Percentiles rank a stretch among this genome's conserved stretches.
Conservation (phyloP, 2,113 vertebrate genomes). For the Ardeotis arabs region DNA sequence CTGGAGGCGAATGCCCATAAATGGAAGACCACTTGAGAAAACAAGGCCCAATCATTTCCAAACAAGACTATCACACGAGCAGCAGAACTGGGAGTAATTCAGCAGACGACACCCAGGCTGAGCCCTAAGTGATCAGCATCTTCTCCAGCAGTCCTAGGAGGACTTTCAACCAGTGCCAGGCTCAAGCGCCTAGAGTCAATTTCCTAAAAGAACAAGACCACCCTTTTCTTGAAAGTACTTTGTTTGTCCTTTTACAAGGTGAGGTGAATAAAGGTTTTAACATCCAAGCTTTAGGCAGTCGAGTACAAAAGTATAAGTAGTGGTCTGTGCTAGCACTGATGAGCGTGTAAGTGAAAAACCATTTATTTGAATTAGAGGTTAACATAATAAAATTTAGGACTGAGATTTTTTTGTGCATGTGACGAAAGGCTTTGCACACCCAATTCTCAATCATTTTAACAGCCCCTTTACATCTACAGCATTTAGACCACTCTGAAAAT, state of each 20-base stretch:
- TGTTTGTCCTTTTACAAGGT: neutral
- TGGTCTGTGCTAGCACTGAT: neutral
- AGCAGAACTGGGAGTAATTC: constrained; percentile 50
- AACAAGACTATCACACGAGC: neutral
- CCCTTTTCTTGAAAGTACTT: neutral
- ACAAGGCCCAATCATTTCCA: neutral
- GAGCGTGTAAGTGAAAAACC: neutral
- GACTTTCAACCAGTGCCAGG: neutral
- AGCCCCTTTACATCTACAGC: neutral
- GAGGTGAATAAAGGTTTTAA: neutral
- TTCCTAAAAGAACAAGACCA: neutral
- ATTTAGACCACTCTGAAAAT: neutral
- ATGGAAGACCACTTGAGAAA: neutral
- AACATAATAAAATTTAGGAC: neutral
- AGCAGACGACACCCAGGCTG: neutral
- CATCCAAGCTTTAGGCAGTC: neutral
- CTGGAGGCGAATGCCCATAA: neutral
- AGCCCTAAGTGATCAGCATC: neutral
- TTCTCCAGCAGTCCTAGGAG: neutral
- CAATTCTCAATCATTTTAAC: neutral
- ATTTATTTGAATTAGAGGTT: neutral
- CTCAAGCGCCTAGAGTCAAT: neutral
- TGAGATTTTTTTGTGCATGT: neutral
- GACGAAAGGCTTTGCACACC: neutral
- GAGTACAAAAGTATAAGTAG: neutral